Percentiles rank a stretch among this genome's conserved stretches.
phyloP scores from a whole-genome alignment of 2,113 vertebrate species.

The Petrocephalus zakoni region DNA sequence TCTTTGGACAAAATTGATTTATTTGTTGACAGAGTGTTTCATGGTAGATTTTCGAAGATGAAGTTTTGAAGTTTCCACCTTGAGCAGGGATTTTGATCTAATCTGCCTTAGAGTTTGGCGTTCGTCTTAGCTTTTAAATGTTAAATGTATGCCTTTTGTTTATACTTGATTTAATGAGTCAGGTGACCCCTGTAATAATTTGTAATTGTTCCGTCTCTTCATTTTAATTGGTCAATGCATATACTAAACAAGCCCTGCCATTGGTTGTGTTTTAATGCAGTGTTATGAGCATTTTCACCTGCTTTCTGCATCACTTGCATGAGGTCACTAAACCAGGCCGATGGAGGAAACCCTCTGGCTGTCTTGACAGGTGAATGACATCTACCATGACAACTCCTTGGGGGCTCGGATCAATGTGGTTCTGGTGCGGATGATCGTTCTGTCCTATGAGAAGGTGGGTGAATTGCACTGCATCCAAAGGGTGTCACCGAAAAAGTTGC shows the following conservation, averaged over 20 bases:
- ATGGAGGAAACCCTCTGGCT: too few relatives aligned
- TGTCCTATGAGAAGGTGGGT: conserved; percentile 76
- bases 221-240: not conserved
- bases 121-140: not conserved
- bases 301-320: not conserved
- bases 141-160: not conserved
- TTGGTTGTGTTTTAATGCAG: not conserved
- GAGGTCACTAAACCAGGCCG: not conserved
- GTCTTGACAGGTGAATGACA: conserved; percentile 84
- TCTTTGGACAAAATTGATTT: not conserved
- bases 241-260: not conserved
- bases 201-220: not conserved
- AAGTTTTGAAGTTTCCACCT: not conserved
- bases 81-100: not conserved
- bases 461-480: not conserved
- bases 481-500: not conserved
- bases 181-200: not conserved
- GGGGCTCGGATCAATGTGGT: conserved; percentile 94
- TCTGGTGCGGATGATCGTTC: conserved; percentile 79
- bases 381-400: conserved; percentile 92
- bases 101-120: not conserved
- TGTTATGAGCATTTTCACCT: not conserved
- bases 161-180: not conserved
- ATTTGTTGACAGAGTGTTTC: not conserved
- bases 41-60: not conserved